Conservation (phyloP, 2,113 vertebrate species). For the Apteryx owenii region DNA sequence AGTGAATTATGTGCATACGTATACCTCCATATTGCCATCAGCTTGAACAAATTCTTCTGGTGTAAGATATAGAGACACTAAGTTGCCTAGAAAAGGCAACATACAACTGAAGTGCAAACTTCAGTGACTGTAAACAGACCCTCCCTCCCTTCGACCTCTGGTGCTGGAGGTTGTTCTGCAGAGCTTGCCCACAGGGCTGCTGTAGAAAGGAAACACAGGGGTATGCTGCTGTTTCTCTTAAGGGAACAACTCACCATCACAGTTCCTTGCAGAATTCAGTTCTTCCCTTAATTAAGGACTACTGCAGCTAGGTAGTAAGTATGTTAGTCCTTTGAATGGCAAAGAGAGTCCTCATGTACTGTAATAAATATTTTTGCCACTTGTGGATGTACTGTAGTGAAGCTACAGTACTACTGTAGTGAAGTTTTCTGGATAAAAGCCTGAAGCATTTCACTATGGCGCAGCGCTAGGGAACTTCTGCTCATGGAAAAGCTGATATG, state of each 20-base stretch:
- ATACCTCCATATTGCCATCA: background rate
- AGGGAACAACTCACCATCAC: background rate
- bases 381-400: background rate
- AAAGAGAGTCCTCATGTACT: background rate
- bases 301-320: background rate
- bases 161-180: background rate
- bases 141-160: background rate
- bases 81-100: background rate
- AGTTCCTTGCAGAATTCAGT: background rate
- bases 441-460: background rate
- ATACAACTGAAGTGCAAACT: background rate
- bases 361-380: background rate
- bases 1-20: background rate
- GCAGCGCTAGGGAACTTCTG: background rate
- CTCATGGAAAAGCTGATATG: background rate
- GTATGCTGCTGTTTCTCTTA: background rate
- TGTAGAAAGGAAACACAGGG: background rate
- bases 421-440: background rate
- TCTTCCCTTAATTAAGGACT: background rate
- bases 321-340: background rate
- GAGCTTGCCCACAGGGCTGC: background rate
- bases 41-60: background rate
- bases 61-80: background rate
- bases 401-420: background rate
- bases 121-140: background rate